Evolutionary conservation across 1,140 invertebrate species (phyloP).

Genomic region (Drosophila takahashii): DNA sequence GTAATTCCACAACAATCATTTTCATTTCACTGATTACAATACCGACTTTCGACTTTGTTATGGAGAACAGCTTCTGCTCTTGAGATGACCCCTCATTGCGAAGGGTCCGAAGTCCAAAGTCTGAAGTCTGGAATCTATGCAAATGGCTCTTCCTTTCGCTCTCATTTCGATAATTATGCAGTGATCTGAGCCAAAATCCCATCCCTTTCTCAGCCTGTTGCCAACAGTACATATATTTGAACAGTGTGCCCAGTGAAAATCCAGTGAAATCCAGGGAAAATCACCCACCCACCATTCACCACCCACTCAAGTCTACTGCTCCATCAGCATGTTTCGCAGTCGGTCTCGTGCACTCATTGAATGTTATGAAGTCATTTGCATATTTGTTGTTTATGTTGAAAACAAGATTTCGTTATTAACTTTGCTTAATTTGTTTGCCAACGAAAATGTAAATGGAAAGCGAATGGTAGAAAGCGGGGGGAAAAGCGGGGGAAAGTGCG

Average conservation of each 20-base stretch:
- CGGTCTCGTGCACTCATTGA: slow-evolving; percentile 38
- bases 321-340: slow-evolving; percentile 58
- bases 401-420: slow-evolving; percentile 83
- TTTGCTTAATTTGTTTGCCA: slow-evolving; percentile 81
- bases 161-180: slow-evolving; percentile 51
- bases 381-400: slow-evolving; percentile 81
- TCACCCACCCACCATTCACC: not conserved
- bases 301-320: slow-evolving; percentile 30
- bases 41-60: slow-evolving; percentile 20
- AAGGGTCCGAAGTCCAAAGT: not conserved
- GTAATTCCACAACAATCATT: slow-evolving; percentile 18
- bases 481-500: not conserved
- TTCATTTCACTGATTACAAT: slow-evolving; percentile 17
- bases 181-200: slow-evolving; percentile 11
- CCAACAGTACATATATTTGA: slow-evolving; percentile 18
- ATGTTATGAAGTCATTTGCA: slow-evolving; percentile 80
- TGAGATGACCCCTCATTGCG: slow-evolving; percentile 10
- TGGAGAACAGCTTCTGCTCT: slow-evolving; percentile 20
- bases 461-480: no score
- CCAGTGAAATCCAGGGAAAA: not conserved
- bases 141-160: slow-evolving; percentile 43
- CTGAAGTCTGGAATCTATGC: slow-evolving; percentile 20
- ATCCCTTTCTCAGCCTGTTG: slow-evolving; percentile 13
- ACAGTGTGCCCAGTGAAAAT: slow-evolving; percentile 6
- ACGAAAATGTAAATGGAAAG: slow-evolving; percentile 41